phyloP scores from a whole-genome alignment of 1,140 invertebrate species.

The Epicauta chinensis region DNA sequence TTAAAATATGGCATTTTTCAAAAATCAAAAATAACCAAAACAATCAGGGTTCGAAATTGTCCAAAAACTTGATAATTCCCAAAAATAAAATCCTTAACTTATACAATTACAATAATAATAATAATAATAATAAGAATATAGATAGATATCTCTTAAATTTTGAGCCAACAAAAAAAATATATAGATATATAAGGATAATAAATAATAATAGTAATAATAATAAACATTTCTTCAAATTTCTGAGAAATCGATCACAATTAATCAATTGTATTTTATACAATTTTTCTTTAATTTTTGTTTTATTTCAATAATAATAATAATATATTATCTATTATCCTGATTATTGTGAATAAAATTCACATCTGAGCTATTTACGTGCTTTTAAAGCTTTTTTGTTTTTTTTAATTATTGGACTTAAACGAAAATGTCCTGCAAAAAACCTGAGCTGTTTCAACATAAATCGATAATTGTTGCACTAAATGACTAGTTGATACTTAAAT shows the following conservation, averaged over 20 bases:
- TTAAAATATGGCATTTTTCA: constrained; percentile 12
- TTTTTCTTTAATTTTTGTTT: no score
- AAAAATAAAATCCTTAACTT: neutral
- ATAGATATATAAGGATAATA: neutral
- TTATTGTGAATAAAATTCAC: constrained; percentile 14
- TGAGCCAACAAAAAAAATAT: neutral
- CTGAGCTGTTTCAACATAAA: neutral
- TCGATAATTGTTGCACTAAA: constrained; percentile 25
- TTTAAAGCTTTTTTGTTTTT: no score
- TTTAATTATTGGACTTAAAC: neutral
- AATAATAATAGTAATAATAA: no score
- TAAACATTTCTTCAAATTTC: no score
- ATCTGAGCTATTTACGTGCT: constrained; percentile 2
- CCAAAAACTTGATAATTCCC: neutral
- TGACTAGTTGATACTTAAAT: constrained; percentile 27
- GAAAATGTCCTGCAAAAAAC: neutral
- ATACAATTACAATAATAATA: no score
- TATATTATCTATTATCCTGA: constrained; percentile 6
- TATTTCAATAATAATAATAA: constrained; percentile 7
- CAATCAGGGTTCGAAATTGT: constrained; percentile 16
- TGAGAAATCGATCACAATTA: no score
- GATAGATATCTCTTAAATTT: neutral
- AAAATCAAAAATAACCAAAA: constrained; percentile 1
- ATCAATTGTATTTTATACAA: no score
- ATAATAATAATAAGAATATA: no score